Base-by-base conservation (phyloP, 2,888 invertebrate species). In the Leptopterna dolabrata region DNA sequence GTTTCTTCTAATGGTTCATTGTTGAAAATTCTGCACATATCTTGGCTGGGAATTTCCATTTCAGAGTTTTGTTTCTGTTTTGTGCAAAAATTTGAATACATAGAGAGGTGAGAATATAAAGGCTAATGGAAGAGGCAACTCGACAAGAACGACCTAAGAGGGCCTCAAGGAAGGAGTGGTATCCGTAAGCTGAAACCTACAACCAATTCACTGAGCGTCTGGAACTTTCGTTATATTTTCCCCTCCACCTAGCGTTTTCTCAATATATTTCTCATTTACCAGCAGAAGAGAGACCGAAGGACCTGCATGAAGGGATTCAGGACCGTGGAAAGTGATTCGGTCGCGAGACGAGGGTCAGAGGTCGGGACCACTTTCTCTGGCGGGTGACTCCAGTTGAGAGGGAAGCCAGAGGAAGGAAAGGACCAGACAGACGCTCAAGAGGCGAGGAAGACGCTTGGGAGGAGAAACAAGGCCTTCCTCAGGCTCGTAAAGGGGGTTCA, bases 321-420 rank as follows among this genome's bases (percentile, higher is more conserved):
- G 73, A 6, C 41, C 73, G 83, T 63, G 41, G 83, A 83, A 83
- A 83, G 83, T 83, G 63, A 70, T 43, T 41, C 30, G 13, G 55
- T 63, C 27, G 63, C 51, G 36, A 14, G 70, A 45, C 83, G 83
- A 19, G 70, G 83, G 83, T 83, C 83, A 27, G 63, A 70, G 70
- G 70, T 83, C 83, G 83, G 70, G 51, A 24, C 83, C 83, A 83
- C 83, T 83, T 83, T 83, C 83, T 63, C 83, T 70, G 55, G 19
- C 63, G 41, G 27, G n/a, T 19, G 30, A 19, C 41, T 43, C 81
- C 63, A 43, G 55, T 43, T 83, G 83, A 43, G 70, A 83, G 63
- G 55, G 81, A 55, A 63, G 19, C 70, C 24, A 36, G 27, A 83
- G 70, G 43, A 81, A 83, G 36, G 70, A 29, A 70, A 83, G 81